A percentile compares a stretch with the other conserved stretches of the same genome.
Conservation (phyloP, 2,797 vertebrate genomes). For the Synanceia verrucosa region DNA sequence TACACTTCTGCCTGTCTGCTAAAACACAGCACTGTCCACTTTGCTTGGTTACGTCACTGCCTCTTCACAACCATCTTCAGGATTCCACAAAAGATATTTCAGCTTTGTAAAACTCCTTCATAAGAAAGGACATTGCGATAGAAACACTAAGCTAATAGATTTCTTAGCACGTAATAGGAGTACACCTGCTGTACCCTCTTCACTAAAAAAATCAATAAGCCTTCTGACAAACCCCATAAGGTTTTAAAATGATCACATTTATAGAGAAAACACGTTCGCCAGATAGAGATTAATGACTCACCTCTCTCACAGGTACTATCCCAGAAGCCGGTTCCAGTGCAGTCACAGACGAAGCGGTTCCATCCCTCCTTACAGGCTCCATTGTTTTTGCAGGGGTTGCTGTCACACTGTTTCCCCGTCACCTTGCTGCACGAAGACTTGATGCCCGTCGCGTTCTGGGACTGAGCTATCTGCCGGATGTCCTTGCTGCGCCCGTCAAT, state of each 20-base stretch:
- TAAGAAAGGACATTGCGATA: no score
- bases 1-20: constrained; percentile 36
- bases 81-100: background rate
- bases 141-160: constrained; percentile 11
- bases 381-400: constrained; percentile 93
- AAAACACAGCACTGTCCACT: constrained; percentile 42
- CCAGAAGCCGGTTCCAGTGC: constrained; percentile 94
- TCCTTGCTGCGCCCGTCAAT: constrained; percentile 97
- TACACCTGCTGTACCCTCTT: constrained; percentile 15
- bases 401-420: constrained; percentile 92
- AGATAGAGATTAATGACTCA: constrained; percentile 58
- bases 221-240: constrained; percentile 21
- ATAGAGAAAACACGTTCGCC: background rate
- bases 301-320: constrained; percentile 93
- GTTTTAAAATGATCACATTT: constrained; percentile 11
- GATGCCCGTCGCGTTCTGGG: constrained; percentile 91
- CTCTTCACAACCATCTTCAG: constrained; percentile 10
- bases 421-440: constrained; percentile 91
- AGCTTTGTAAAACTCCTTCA: background rate
- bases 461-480: constrained; percentile 92
- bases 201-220: constrained; percentile 37
- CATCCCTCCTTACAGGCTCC: constrained; percentile 94
- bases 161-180: constrained; percentile 13
- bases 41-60: background rate
- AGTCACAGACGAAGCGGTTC: constrained; percentile 98